phyloP scores from a whole-genome alignment of 1,140 invertebrate species.

The Dendrolimus kikuchii region DNA sequence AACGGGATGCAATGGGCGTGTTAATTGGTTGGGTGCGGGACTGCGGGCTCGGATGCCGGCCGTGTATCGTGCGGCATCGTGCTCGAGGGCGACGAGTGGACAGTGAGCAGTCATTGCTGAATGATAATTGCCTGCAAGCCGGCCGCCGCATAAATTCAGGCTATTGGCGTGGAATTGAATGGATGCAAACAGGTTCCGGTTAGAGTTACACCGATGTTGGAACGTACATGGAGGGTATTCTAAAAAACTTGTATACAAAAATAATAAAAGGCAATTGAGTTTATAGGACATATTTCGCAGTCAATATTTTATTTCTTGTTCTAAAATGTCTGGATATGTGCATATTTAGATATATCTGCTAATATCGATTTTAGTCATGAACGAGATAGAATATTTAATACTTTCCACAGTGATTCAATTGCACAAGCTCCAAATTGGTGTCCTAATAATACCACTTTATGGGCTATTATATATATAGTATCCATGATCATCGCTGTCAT shows the following conservation, averaged over 20 bases:
- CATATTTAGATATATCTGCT: too few species aligned
- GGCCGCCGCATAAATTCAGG: slow-evolving; percentile 43
- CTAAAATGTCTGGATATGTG: too few species aligned
- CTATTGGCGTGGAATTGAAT: slow-evolving; percentile 54
- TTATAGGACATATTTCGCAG: neutral
- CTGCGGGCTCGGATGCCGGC: slow-evolving; percentile 25
- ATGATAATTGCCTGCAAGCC: slow-evolving; percentile 58
- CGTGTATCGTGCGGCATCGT: slow-evolving; percentile 22
- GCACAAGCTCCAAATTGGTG: too few species aligned
- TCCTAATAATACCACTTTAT: too few species aligned
- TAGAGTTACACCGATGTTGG: slow-evolving; percentile 19
- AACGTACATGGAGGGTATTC: neutral
- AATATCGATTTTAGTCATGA: too few species aligned
- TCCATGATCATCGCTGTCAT: neutral
- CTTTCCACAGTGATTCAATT: too few species aligned
- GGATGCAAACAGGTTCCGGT: slow-evolving; percentile 38
- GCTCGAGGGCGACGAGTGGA: slow-evolving; percentile 28
- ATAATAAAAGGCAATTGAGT: too few species aligned
- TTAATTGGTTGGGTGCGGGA: slow-evolving; percentile 59
- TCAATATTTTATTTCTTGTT: neutral
- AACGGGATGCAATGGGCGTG: slow-evolving; percentile 58
- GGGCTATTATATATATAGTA: slow-evolving; percentile 7
- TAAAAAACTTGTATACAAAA: neutral
- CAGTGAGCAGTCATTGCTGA: slow-evolving; percentile 43
- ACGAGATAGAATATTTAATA: too few species aligned